phyloP scores from a whole-genome alignment of 2,797 vertebrate genomes.

The Tiaroga cobitis region DNA sequence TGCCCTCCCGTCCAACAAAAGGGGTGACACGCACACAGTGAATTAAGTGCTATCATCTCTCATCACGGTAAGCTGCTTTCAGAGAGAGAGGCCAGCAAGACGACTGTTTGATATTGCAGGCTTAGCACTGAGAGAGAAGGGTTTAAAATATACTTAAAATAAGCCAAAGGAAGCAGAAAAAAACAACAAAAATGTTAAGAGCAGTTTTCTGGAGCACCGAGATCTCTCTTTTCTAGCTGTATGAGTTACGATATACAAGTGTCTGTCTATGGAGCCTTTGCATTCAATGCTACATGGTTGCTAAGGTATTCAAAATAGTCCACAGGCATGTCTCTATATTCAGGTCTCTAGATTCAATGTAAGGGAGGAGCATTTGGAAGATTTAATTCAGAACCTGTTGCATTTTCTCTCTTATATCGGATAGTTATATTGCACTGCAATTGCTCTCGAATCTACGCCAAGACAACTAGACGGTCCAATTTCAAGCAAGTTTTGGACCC shows the following conservation, averaged over 20 bases:
- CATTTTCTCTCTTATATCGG: neutral
- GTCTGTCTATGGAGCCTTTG: neutral
- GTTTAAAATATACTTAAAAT: conserved; percentile 21
- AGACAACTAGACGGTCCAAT: neutral
- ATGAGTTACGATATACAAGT: conserved; percentile 3
- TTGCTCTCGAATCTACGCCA: neutral
- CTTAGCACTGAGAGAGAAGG: conserved; percentile 43
- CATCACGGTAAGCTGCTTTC: conserved; percentile 60
- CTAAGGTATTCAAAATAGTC: neutral
- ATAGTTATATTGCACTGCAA: too few relatives aligned
- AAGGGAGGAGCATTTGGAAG: neutral
- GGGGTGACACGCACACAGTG: conserved; percentile 57
- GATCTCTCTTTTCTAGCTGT: conserved; percentile 7
- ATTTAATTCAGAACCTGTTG: conserved; percentile 6
- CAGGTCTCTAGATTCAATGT: neutral
- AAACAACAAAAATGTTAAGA: conserved; percentile 17
- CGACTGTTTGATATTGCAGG: conserved; percentile 55
- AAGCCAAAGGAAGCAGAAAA: conserved; percentile 24
- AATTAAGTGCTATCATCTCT: conserved; percentile 58
- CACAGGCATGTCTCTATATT: neutral
- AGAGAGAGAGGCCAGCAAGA: conserved; percentile 59
- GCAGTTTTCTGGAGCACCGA: conserved; percentile 18
- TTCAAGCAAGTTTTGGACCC: neutral
- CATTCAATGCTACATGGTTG: conserved; percentile 5
- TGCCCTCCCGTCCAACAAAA: conserved; percentile 58